Evolutionary conservation across 1,140 invertebrate genomes (phyloP).

Genomic region (Elysia chlorotica): DNA sequence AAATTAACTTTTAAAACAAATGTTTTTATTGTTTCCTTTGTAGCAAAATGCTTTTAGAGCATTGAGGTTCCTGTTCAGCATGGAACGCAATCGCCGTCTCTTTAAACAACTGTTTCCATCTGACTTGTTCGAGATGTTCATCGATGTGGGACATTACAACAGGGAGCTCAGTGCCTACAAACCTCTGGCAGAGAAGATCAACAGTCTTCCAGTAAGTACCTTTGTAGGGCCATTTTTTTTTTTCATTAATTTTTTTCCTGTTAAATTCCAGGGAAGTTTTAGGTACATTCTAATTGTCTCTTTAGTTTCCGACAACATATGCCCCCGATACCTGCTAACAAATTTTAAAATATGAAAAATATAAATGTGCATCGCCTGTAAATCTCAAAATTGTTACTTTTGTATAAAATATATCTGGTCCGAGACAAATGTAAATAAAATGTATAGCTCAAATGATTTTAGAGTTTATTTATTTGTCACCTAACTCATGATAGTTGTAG

Average conservation of each 20-base stretch:
- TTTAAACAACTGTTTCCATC: slow-evolving; percentile 61
- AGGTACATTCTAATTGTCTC: too few relatives aligned
- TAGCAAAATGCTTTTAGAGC: slow-evolving; percentile 62
- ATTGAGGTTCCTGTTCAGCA: slow-evolving; percentile 62
- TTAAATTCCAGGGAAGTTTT: too few relatives aligned
- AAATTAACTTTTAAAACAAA: background rate
- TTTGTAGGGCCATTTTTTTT: background rate
- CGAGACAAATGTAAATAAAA: too few relatives aligned
- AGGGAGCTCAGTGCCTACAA: slow-evolving; percentile 56
- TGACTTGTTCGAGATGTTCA: slow-evolving; percentile 61
- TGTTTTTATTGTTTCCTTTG: background rate
- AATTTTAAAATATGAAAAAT: too few relatives aligned
- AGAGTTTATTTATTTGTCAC: too few relatives aligned
- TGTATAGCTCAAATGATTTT: too few relatives aligned
- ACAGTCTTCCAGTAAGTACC: slow-evolving; percentile 52
- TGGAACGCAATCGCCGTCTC: slow-evolving; percentile 60
- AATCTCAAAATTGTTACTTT: too few relatives aligned
- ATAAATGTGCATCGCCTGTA: too few relatives aligned
- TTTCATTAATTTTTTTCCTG: background rate
- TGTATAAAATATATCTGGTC: too few relatives aligned
- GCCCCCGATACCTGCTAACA: too few relatives aligned
- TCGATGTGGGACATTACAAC: slow-evolving; percentile 63
- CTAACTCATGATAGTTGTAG: too few relatives aligned
- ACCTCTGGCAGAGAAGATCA: slow-evolving; percentile 55
- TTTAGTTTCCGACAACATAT: too few relatives aligned